phyloP scores from a whole-genome alignment of 2,888 invertebrate species.

The Andrena chrysosceles region DNA sequence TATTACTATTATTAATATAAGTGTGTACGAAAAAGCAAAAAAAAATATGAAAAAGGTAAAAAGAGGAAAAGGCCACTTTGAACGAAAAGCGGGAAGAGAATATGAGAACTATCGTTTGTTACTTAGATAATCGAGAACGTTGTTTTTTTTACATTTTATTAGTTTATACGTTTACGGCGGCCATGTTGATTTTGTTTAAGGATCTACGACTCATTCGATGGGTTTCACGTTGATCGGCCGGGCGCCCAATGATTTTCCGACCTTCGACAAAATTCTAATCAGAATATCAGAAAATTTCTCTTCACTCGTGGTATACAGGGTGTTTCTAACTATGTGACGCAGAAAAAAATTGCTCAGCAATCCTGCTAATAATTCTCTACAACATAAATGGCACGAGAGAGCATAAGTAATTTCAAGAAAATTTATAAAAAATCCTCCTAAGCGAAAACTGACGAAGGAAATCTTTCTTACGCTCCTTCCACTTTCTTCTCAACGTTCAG shows the following conservation, averaged over 20 bases:
- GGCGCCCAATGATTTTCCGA: constrained; percentile 53
- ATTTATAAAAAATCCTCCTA: no score
- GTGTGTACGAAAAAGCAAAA: constrained; percentile 33
- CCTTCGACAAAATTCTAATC: constrained; percentile 4
- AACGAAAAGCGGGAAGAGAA: constrained; percentile 50
- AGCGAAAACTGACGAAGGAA: no score
- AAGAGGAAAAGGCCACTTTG: constrained; percentile 50
- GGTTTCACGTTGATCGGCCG: constrained; percentile 73
- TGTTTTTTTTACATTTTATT: constrained; percentile 85
- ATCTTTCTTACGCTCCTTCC: no score
- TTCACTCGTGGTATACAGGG: no score
- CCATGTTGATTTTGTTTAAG: constrained; percentile 83
- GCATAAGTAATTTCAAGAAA: no score
- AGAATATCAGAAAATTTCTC: no score
- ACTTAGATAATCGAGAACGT: constrained; percentile 84
- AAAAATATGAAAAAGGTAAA: constrained; percentile 37
- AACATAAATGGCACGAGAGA: no score
- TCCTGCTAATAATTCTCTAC: no score
- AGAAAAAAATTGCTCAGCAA: no score
- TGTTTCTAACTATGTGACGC: no score
- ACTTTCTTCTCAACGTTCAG: no score
- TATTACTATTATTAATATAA: constrained; percentile 21
- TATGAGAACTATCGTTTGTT: constrained; percentile 84
- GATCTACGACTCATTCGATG: constrained; percentile 77
- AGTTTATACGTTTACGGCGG: constrained; percentile 84